Base-by-base conservation (phyloP, 2,888 invertebrate species). In the Drosophila lutescens region DNA sequence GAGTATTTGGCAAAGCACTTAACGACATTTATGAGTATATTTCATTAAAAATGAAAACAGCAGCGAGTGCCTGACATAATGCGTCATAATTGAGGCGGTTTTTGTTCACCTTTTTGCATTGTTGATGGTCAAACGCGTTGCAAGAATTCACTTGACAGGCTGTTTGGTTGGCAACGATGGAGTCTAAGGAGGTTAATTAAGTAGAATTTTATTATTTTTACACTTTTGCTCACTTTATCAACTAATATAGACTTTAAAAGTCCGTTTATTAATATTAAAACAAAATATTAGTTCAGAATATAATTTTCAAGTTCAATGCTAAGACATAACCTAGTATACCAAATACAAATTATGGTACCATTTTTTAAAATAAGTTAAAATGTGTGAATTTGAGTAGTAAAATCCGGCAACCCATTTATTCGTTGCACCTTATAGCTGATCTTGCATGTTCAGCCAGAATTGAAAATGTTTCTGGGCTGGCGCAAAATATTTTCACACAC, bases 401-500 rank as follows among this genome's bases (percentile, higher is more conserved):
- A 30, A 30, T 30, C 32, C 32, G 4, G 1, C 32, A 34, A 34
- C 32, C 32, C 32, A 9, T 32, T 32, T 32, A 34, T 34, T 13
- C 6, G 2, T 43, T 43, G 10, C 10, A 46, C n/a, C 26, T 30
- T 26, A 15, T 30, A 30, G 15, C 46, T 5, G 2, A 26, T 46
- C 15, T 46, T 46, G 46, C 26, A 30, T 30, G 10, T 46, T 53
- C 54, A 20, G 10, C 10, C 15, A 51, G 57, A 10, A 10, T 26
- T 51, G 15, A 15, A 26, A n/a, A 55, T 65, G 54, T 36, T 61
- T n/a, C 36, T 15, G 13, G 38, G 26, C 26, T 44, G 43, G 17
- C 51, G 63, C 62, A 77, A 88, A 89, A 89, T 89, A 90, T 87
- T 88, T 89, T 89, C 90, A 89, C 90, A 90, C 87, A 89, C 86